Evolutionary conservation across 2,888 invertebrate genomes (phyloP), one percentile per base, ranked within the genome.

Genomic region (Phyto melanocephala): DNA sequence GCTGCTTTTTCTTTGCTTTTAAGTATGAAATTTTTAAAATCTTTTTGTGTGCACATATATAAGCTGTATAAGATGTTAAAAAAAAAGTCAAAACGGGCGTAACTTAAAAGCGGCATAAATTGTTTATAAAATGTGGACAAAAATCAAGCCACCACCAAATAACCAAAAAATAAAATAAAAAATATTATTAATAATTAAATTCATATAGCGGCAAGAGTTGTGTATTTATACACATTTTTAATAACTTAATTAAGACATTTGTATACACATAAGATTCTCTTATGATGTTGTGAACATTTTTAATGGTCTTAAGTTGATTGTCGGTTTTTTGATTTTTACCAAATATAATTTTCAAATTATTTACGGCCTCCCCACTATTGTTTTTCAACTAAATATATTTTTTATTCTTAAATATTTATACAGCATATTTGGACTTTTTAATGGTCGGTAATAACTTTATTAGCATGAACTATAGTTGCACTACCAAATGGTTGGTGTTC

Each of bases 61-160:
- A 65, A 72, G 47, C 52, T 74, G n/a, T 72, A 67, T 79, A 65
- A 80, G 28, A n/a, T n/a, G n/a, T n/a, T n/a, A n/a, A n/a, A n/a
- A n/a, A n/a, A 28, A 28, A 74, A 80, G 67, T 67, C 58, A 60
- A 35, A 80, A 80, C 72, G 83, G 83, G 83, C 76, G 83, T 83
- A 72, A 80, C 72, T 33, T 80, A 42, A 68, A 80, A 74, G 77
- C 77, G 80, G 62, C 70, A 79, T 82, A 75, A 77, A 70, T 70
- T 45, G 52, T 75, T 24, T 68, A 62, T 40, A 20, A 80, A 33
- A 58, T 68, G 42, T 80, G 70, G 28, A 72, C 63, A 35, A 58
- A 79, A 42, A 74, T 79, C 76, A 82, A 71, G 75, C 63, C 63
- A 70, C 72, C 65, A 72, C 22, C 72, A 56, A 22, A 33, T 33